Percentiles rank a stretch among this genome's conserved stretches.
Evolutionary conservation across 2,113 vertebrate species (phyloP).

Genomic region (Tichodroma muraria): DNA sequence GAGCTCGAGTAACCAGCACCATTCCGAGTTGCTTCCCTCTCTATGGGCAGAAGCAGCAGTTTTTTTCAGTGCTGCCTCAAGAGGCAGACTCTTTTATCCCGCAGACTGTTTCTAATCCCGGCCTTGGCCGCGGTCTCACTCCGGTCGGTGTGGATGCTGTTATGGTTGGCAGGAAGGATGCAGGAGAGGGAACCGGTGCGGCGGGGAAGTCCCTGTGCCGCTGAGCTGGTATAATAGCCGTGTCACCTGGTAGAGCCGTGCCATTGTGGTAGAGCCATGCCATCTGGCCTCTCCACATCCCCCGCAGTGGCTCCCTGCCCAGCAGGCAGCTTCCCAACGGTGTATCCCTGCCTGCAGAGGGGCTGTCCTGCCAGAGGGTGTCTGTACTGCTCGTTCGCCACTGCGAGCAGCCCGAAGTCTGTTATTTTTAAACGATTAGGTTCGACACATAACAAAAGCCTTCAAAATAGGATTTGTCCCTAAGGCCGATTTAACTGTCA

Average conservation of each 20-base stretch:
- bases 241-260: background rate
- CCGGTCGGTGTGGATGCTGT: background rate
- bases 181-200: background rate
- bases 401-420: background rate
- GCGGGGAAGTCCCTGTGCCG: background rate
- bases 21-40: accelerated
- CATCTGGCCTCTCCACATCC: background rate
- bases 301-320: background rate
- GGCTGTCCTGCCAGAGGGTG: background rate
- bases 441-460: slow-evolving; percentile 35
- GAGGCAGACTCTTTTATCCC: background rate
- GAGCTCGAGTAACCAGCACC: background rate
- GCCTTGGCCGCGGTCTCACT: background rate
- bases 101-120: background rate
- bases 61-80: background rate
- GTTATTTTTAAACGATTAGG: slow-evolving; percentile 53
- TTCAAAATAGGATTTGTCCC: slow-evolving; percentile 56
- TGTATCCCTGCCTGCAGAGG: background rate
- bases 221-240: background rate
- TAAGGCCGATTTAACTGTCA: slow-evolving; percentile 55
- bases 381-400: background rate
- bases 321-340: background rate
- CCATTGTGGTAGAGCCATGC: background rate
- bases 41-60: background rate
- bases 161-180: slow-evolving; percentile 8